Evolutionary conservation across 2,888 invertebrate species (phyloP), one percentile per base, ranked within the genome.

Genomic region (Dyspetes luteomarginatus): DNA sequence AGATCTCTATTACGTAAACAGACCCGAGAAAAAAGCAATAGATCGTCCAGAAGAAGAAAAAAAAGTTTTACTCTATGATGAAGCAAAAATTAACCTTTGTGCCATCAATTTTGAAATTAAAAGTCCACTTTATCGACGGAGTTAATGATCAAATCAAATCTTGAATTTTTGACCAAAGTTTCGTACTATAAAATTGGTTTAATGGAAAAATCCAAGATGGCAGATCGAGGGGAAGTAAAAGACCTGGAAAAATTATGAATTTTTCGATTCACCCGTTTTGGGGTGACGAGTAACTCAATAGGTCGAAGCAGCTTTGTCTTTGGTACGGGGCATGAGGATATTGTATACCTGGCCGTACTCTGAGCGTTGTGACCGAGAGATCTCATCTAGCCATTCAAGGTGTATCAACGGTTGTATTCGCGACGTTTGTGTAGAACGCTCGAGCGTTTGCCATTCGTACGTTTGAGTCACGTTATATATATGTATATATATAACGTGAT

Each of bases 301-400:
- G 65, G 65, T 65, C 55, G 45, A 65, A 56, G 56, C 55, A n/a
- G 58, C 65, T 56, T 74, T 74, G 73, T 74, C 55, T 45, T 28
- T 26, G 26, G 5, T 43, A 19, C 56, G 50, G 19, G 60, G 28
- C 65, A 22, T 17, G 17, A 17, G 48, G 17, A 48, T 48, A 48
- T 4, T 48, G 43, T 64, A 74, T 74, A 74, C 65, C 73, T 74
- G 73, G 17, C 5, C 48, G 48, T 4, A 48, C 48, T 48, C 48
- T 48, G 17, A 19, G 5, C 48, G 48, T 48, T 48, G 15, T 48
- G 17, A 9, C 12, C 36, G 48, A 48, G 48, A 48, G 17, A 3
- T 7, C 15, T 15, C 17, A 7, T 17, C 17, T 7, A 17, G 48
- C 4, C 48, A 17, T 7, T 17, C 17, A 5, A 15, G 17, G 4